Evolutionary conservation across 2,888 invertebrate genomes (phyloP).

Genomic region (Drymonia ruficornis): DNA sequence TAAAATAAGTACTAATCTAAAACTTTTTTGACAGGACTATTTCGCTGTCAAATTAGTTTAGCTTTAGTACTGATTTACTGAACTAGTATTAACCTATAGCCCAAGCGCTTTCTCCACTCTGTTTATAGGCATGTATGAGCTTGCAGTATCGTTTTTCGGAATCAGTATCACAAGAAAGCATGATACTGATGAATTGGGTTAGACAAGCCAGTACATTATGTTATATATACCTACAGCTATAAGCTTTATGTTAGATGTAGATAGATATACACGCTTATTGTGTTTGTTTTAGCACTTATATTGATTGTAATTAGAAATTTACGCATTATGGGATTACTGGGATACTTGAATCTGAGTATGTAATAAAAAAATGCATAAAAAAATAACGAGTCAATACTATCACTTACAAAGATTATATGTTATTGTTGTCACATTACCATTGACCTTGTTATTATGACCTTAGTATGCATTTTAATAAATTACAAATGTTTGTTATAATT

Average conservation of each 20-base stretch:
- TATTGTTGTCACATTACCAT: no score
- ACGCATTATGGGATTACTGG: slow-evolving; percentile 8
- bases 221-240: slow-evolving; percentile 7
- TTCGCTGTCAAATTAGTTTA: background rate
- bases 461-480: no score
- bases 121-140: slow-evolving; percentile 71
- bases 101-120: slow-evolving; percentile 23
- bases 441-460: no score
- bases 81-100: slow-evolving; percentile 3
- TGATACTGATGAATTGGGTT: slow-evolving; percentile 71
- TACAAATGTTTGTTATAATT: no score
- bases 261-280: slow-evolving; percentile 22
- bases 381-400: no score
- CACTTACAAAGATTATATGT: no score
- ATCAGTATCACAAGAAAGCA: slow-evolving; percentile 66
- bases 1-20: no score
- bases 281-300: slow-evolving; percentile 21
- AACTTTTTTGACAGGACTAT: no score
- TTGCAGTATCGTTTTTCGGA: slow-evolving; percentile 71
- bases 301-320: slow-evolving; percentile 10
- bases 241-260: background rate
- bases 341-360: background rate
- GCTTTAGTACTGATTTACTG: background rate
- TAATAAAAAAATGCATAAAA: no score
- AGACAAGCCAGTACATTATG: slow-evolving; percentile 40